phyloP scores from a whole-genome alignment of 2,113 vertebrate species.

The Hemichromis elongatus region DNA sequence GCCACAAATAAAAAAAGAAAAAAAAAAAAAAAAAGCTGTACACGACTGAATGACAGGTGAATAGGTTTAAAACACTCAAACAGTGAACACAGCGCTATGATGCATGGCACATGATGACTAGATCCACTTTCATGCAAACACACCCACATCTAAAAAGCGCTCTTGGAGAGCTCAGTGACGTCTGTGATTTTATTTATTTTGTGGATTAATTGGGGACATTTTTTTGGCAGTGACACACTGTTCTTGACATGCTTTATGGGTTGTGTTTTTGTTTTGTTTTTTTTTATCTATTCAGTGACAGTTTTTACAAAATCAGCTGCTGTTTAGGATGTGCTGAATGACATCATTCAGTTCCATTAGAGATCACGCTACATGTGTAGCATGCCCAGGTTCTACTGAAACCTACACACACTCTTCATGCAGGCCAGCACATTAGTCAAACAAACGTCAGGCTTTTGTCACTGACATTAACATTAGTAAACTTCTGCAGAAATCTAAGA shows the following conservation, averaged over 20 bases:
- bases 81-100: neutral
- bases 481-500: neutral
- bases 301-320: neutral
- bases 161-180: neutral
- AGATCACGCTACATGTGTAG: neutral
- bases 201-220: neutral
- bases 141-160: fast-evolving
- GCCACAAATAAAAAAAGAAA: too few relatives aligned
- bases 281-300: neutral
- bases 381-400: neutral
- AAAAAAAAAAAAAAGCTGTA: neutral
- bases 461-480: too few relatives aligned
- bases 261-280: neutral
- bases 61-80: neutral
- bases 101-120: neutral
- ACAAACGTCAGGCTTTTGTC: neutral
- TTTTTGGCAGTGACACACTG: neutral
- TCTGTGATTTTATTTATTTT: neutral
- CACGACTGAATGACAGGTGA: neutral
- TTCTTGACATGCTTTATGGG: neutral
- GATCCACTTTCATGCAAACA: neutral
- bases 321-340: neutral
- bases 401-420: neutral
- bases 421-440: neutral
- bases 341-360: neutral